Conservation (phyloP, 2,888 invertebrate species). For the Deilephila elpenor region DNA sequence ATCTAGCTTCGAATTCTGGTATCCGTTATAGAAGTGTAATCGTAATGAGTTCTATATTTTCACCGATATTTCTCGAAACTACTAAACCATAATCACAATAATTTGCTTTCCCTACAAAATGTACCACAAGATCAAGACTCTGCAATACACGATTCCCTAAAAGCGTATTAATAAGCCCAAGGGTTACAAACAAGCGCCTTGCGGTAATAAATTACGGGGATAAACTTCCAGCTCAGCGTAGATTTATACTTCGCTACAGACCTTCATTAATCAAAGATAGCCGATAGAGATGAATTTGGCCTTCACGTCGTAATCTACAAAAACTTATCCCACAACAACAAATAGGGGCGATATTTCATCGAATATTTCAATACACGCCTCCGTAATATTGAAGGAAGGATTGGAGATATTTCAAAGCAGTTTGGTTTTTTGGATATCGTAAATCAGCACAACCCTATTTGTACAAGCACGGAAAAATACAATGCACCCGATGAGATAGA, state of each 20-base stretch:
- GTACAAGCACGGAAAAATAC: not conserved
- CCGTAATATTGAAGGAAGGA: no score
- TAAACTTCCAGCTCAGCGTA: conserved; percentile 4
- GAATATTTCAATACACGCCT: not conserved
- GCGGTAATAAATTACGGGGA: conserved; percentile 20
- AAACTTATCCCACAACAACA: not conserved
- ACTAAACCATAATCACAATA: no score
- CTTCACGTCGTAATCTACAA: not conserved
- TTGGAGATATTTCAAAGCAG: no score
- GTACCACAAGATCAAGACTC: no score
- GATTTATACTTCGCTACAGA: conserved; percentile 10
- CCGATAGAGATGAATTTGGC: conserved; percentile 10
- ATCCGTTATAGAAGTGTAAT: no score
- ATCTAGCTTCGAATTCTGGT: no score
- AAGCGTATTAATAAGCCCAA: conserved; percentile 21
- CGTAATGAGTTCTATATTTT: no score
- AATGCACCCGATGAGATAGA: no score
- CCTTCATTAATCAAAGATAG: conserved; percentile 26
- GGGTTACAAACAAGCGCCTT: conserved; percentile 10
- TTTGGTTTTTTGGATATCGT: no score
- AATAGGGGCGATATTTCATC: conserved; percentile 4
- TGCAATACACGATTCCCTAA: not conserved
- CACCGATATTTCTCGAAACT: no score
- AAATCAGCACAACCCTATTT: not conserved
- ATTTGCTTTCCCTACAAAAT: no score